phyloP scores from a whole-genome alignment of 1,140 invertebrate genomes.

The Drosophila leontia region DNA sequence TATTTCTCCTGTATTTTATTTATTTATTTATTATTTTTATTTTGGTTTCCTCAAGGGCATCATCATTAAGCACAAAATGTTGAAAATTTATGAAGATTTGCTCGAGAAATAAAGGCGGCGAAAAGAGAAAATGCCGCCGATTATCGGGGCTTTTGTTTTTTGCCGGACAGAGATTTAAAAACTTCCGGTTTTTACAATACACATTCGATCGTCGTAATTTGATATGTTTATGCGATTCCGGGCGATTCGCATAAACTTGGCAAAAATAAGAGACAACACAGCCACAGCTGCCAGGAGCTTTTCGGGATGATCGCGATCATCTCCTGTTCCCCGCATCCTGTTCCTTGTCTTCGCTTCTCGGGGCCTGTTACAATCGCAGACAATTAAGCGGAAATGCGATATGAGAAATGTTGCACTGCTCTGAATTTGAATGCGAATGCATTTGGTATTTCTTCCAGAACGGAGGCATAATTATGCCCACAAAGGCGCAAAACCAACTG shows the following conservation, averaged over 20 bases:
- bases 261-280: conserved; percentile 55
- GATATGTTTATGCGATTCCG: conserved; percentile 75
- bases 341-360: not conserved
- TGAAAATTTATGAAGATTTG: conserved; percentile 53
- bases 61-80: conserved; percentile 37
- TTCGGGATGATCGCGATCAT: conserved; percentile 39
- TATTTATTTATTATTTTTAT: conserved; percentile 5
- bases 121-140: conserved; percentile 34
- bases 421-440: conserved; percentile 73
- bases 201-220: conserved; percentile 70
- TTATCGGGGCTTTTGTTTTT: conserved; percentile 45
- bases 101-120: conserved; percentile 22
- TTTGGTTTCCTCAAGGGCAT: conserved; percentile 25
- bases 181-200: conserved; percentile 68
- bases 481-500: conserved; percentile 31
- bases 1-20: conserved; percentile 11
- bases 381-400: conserved; percentile 77
- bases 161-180: conserved; percentile 59
- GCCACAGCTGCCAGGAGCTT: conserved; percentile 42
- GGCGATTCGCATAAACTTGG: conserved; percentile 59
- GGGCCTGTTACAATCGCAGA: conserved; percentile 52
- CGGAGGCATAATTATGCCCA: conserved; percentile 48
- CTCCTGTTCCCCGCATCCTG: conserved; percentile 29
- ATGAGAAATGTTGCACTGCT: conserved; percentile 57
- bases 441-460: conserved; percentile 34